Conservation (phyloP, 2,888 invertebrate genomes). For the Oxycera nigricornis region DNA sequence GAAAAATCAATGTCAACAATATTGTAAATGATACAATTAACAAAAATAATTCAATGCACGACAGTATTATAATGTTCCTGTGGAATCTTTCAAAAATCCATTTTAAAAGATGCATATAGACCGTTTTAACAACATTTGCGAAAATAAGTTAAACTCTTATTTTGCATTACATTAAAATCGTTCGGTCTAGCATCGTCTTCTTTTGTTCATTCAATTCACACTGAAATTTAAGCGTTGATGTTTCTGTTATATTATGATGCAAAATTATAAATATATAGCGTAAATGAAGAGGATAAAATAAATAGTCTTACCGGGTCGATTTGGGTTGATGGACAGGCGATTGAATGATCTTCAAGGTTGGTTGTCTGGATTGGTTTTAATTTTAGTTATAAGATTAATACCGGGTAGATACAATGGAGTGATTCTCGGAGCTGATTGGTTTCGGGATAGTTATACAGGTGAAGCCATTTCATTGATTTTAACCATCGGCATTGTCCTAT, state of each 20-base stretch:
- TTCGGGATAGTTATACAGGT: conserved; percentile 14
- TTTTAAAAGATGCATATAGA: too few relatives aligned
- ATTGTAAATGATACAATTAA: too few relatives aligned
- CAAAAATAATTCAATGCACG: too few relatives aligned
- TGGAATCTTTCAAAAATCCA: too few relatives aligned
- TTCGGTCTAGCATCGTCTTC: not conserved
- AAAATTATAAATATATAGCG: conserved; percentile 42
- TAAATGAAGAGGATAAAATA: conserved; percentile 61
- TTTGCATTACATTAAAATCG: too few relatives aligned
- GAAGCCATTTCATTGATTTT: not conserved
- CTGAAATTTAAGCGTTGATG: conserved; percentile 4
- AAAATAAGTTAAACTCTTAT: too few relatives aligned
- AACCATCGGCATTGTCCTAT: too few relatives aligned
- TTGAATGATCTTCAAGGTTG: conserved; percentile 45
- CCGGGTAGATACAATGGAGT: conserved; percentile 28
- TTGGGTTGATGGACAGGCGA: conserved; percentile 53
- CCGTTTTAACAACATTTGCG: too few relatives aligned
- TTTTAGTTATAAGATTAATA: not conserved
- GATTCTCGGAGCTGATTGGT: conserved; percentile 29
- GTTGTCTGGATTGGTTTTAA: conserved; percentile 28
- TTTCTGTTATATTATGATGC: conserved; percentile 19
- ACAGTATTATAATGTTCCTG: too few relatives aligned
- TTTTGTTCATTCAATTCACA: not conserved
- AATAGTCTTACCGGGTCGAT: conserved; percentile 53
- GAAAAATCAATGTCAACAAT: too few relatives aligned